Conservation (phyloP, 1,140 invertebrate species). For the Eumeta japonica region DNA sequence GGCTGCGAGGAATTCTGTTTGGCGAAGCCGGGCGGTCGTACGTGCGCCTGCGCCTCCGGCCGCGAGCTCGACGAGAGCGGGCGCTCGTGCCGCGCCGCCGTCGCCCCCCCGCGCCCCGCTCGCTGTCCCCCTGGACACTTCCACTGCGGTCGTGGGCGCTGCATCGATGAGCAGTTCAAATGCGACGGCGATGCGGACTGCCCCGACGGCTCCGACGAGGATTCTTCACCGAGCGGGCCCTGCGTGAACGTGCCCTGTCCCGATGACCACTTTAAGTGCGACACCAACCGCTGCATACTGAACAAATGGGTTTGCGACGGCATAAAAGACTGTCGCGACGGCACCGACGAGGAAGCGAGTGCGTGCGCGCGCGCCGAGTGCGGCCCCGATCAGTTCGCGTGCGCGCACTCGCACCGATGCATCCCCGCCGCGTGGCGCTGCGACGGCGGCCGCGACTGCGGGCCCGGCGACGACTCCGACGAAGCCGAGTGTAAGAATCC, state of each 20-base stretch:
- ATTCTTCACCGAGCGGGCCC: conserved; percentile 55
- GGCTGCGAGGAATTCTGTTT: conserved; percentile 65
- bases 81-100: conserved; percentile 9
- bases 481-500: conserved; percentile 69
- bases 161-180: conserved; percentile 57
- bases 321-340: conserved; percentile 52
- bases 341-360: conserved; percentile 27
- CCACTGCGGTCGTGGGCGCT: conserved; percentile 38
- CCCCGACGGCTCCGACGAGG: conserved; percentile 80
- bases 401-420: conserved; percentile 59
- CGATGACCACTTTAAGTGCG: conserved; percentile 68
- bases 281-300: conserved; percentile 71
- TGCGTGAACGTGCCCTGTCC: conserved; percentile 68
- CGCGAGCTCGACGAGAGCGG: background rate
- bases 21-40: conserved; percentile 34
- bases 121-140: conserved; percentile 20
- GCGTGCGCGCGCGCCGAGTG: conserved; percentile 23
- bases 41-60: conserved; percentile 62
- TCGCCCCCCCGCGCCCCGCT: conserved; percentile 2
- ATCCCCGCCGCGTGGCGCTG: conserved; percentile 79
- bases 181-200: conserved; percentile 87
- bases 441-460: conserved; percentile 73
- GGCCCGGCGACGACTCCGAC: conserved; percentile 64
- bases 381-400: conserved; percentile 23
- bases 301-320: conserved; percentile 77